Conservation (phyloP, 37 sponge, comb jelly and placozoan species). For the Ephydatia muelleri region DNA sequence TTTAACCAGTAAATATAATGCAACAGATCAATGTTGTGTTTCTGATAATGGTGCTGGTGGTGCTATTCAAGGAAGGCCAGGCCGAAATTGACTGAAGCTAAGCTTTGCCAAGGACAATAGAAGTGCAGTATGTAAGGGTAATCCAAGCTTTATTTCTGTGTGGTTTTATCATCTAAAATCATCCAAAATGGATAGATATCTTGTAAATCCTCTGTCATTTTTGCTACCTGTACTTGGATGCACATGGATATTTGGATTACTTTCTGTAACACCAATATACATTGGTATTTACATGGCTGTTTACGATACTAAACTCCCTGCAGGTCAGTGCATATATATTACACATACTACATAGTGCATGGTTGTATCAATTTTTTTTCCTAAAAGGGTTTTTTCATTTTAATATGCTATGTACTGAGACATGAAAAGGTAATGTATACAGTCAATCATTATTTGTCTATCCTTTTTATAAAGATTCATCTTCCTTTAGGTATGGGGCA, state of each 20-base stretch:
- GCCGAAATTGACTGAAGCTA: background rate
- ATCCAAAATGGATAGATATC: background rate
- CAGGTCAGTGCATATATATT: constrained; percentile 9
- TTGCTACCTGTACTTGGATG: background rate
- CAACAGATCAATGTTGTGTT: background rate
- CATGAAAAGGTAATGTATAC: constrained; percentile 6
- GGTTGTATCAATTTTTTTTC: no score
- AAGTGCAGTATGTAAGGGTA: background rate
- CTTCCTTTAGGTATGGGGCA: background rate
- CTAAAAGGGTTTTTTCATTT: constrained; percentile 3
- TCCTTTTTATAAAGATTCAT: background rate
- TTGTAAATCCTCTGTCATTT: background rate
- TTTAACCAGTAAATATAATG: background rate
- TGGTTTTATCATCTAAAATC: background rate
- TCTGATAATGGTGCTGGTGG: background rate
- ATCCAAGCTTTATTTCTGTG: no score
- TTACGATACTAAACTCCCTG: constrained; percentile 44
- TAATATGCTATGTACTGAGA: background rate
- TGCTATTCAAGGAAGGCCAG: background rate
- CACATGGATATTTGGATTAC: constrained; percentile 34
- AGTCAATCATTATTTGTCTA: background rate
- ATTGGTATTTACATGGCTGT: constrained; percentile 41
- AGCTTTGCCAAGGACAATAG: background rate
- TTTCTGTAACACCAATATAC: constrained; percentile 41
- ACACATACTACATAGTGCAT: background rate